These are phyloP conservation scores for Acropora yongei DNA, from an alignment of 64 coral and sea anemone species.

Conservation along the genomic window DNA sequence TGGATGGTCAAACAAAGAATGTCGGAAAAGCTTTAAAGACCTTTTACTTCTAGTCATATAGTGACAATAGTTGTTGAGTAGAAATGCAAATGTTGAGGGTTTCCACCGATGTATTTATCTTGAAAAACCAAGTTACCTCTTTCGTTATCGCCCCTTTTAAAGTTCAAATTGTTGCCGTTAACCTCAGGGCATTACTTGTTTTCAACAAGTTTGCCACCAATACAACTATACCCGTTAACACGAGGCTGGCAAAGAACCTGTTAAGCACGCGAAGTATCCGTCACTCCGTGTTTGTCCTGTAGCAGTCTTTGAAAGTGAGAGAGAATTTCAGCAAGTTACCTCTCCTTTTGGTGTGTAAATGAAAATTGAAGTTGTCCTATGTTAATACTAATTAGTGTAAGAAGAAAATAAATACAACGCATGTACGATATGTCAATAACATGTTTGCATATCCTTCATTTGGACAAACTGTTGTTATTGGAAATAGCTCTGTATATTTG, in stretches of 20 bases:
- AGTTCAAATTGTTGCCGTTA: not conserved
- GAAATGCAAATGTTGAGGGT: not conserved
- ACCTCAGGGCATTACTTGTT: conserved; percentile 7
- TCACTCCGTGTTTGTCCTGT: no score
- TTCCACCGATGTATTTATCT: not conserved
- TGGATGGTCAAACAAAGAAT: conserved; percentile 14
- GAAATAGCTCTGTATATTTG: not conserved
- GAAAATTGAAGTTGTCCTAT: no score
- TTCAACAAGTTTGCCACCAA: conserved; percentile 23
- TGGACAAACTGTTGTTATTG: not conserved
- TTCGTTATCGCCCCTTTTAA: conserved; percentile 17
- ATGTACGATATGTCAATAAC: not conserved
- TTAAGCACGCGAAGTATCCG: not conserved
- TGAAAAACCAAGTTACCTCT: not conserved
- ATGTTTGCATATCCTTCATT: not conserved
- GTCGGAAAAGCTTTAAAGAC: conserved; percentile 1
- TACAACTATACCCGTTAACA: not conserved
- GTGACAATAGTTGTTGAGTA: conserved; percentile 27
- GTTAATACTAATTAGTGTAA: no score
- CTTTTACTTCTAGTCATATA: conserved; percentile 7
- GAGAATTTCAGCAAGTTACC: no score
- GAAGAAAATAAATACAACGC: no score
- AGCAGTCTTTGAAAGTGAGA: no score
- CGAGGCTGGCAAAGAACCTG: not conserved
- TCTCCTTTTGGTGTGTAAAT: no score